Evolutionary conservation across 2,888 invertebrate species (phyloP), one percentile per base, ranked within the genome.

Genomic region (Cyclophora albipunctata): DNA sequence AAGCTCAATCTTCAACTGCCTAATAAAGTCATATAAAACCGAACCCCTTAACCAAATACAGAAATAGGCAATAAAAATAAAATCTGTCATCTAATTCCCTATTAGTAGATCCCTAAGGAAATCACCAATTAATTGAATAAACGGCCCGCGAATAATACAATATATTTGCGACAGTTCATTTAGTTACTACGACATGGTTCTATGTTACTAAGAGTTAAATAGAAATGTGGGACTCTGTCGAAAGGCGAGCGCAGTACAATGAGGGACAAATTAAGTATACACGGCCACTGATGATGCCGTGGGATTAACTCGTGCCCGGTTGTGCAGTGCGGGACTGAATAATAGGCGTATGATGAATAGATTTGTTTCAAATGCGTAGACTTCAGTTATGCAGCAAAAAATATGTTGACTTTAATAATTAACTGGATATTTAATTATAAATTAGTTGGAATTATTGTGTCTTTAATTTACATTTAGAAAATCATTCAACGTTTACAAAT

Each of bases 41-140:
- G 42, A 48, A 45, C 7, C 34, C 44, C 34, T 34, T 34, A 45
- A 3, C 45, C 34, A 45, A 45, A 34, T 20, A 20, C 20, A 20
- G 20, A 20, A 20, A 20, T 34, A 3, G 44, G 48, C 50, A 45
- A 48, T 55, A 58, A 53, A 52, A 56, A 58, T 58, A 57, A 51
- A 53, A 47, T 48, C 40, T 46, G 40, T 46, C 49, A 49, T 47
- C 63, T 63, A 66, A 61, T 62, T 60, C 57, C 54, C 50, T 51
- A 62, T 68, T 66, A 66, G 50, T 51, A 41, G 50, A 34, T 68
- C 77, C 74, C 75, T 68, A 67, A 75, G 75, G 79, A 73, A 74
- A 76, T 76, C 69, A 61, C 66, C 78, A 80, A 83, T 82, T 81
- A 82, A 75, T 73, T 63, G 67, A 63, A 63, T 71, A 76, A 78